A percentile compares a stretch with the other conserved stretches of the same genome.
Evolutionary conservation across 1,140 invertebrate genomes (phyloP).

Genomic region (Cotesia vestalis): DNA sequence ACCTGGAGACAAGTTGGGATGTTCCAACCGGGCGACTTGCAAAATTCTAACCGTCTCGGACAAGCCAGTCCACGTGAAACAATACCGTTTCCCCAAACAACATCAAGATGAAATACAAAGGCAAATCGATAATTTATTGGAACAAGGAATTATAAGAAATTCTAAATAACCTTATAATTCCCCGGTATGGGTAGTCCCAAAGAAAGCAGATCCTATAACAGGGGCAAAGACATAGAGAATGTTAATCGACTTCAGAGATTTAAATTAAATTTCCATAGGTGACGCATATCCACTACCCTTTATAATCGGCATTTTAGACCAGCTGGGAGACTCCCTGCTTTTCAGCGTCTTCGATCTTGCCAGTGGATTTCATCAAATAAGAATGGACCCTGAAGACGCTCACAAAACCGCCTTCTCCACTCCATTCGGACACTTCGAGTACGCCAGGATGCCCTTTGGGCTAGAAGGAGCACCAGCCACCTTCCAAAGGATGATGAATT

Average conservation of each 20-base stretch:
- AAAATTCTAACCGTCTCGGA: too few relatives aligned
- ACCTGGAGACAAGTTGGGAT: constrained; percentile 5
- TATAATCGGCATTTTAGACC: constrained; percentile 22
- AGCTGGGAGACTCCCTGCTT: constrained; percentile 17
- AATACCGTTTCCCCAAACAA: too few relatives aligned
- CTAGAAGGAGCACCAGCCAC: constrained; percentile 16
- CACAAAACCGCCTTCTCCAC: constrained; percentile 29
- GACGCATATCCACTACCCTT: constrained; percentile 26
- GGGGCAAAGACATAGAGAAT: constrained; percentile 19
- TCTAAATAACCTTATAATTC: constrained; percentile 17
- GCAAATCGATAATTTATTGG: constrained; percentile 8
- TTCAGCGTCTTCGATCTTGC: constrained; percentile 23
- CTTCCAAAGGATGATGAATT: constrained; percentile 32
- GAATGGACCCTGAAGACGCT: background rate
- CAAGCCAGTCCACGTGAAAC: too few relatives aligned
- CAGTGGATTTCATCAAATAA: constrained; percentile 27
- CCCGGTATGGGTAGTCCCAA: constrained; percentile 8
- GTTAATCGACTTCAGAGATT: constrained; percentile 13
- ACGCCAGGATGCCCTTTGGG: constrained; percentile 21
- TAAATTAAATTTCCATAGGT: constrained; percentile 25
- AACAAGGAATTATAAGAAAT: constrained; percentile 3
- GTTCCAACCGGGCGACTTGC: too few relatives aligned
- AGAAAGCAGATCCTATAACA: too few relatives aligned
- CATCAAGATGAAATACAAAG: too few relatives aligned
- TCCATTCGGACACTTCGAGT: constrained; percentile 17